These are phyloP conservation scores for Embiotoca jacksoni DNA, from an alignment of 2,113 vertebrate species.

Conservation along the genomic window DNA sequence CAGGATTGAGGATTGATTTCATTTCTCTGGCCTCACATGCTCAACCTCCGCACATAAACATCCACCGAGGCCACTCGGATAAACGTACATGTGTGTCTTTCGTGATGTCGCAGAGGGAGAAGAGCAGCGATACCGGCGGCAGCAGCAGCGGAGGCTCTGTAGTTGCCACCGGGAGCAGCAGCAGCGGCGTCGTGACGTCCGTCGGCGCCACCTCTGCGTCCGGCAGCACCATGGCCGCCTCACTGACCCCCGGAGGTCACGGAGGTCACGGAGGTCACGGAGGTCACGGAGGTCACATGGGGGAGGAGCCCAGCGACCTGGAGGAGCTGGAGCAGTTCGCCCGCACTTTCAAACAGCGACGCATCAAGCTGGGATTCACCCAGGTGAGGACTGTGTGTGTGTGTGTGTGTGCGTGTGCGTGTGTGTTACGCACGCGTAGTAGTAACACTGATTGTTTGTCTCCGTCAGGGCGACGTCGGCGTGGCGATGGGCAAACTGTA, in stretches of 20 bases:
- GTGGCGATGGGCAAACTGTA: conserved; percentile 96
- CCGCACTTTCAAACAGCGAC: conserved; percentile 93
- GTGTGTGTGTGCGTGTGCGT: no score
- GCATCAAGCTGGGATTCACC: conserved; percentile 95
- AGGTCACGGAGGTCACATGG: conserved; percentile 78
- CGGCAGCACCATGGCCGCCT: conserved; percentile 67
- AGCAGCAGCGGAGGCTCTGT: conserved; percentile 42
- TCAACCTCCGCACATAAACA: no score
- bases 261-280: conserved; percentile 78
- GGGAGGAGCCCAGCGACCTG: conserved; percentile 92
- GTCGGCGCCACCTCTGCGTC: conserved; percentile 64
- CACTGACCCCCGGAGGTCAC: conserved; percentile 39
- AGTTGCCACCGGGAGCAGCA: conserved; percentile 36
- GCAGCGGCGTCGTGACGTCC: conserved; percentile 47
- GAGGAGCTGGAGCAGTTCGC: conserved; percentile 96
- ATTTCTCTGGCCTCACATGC: no score
- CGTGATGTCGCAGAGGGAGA: conserved; percentile 83
- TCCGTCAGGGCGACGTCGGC: conserved; percentile 90
- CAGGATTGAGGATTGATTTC: no score
- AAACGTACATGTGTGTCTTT: background rate
- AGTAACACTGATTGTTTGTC: background rate
- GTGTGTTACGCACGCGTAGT: no score
- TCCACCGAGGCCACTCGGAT: no score
- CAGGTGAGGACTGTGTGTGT: conserved; percentile 81
- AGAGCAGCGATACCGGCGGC: conserved; percentile 71